Conservation (phyloP, 2,113 vertebrate genomes). For the Otus sunia region DNA sequence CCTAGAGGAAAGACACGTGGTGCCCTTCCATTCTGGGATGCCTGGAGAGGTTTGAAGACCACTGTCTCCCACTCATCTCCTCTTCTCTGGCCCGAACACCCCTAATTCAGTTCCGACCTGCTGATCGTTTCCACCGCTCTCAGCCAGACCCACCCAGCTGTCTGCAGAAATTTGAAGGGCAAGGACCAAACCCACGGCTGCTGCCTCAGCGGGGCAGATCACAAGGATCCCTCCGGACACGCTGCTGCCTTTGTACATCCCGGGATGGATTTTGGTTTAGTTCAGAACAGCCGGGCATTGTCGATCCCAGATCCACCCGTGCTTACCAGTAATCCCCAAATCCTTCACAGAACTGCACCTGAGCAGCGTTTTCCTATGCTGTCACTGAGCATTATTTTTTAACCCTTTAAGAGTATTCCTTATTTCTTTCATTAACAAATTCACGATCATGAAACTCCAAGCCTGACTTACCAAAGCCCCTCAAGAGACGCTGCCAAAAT, state of each 20-base stretch:
- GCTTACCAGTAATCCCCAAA: not conserved
- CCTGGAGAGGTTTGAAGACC: not conserved
- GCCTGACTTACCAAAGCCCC: not conserved
- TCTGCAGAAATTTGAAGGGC: fast-evolving
- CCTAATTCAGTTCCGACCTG: not conserved
- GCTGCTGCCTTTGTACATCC: not conserved
- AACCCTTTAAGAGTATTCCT: not conserved
- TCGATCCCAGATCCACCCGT: not conserved
- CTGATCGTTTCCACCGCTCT: not conserved
- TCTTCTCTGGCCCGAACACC: fast-evolving
- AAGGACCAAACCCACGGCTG: not conserved
- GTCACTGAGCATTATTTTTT: not conserved
- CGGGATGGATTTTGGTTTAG: fast-evolving
- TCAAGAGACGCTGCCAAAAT: not conserved
- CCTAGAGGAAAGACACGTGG: fast-evolving
- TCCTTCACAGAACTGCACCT: not conserved
- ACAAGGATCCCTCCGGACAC: not conserved
- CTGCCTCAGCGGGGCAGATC: not conserved
- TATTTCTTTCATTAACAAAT: not conserved
- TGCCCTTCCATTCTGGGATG: not conserved
- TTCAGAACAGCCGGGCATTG: fast-evolving
- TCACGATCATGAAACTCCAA: not conserved
- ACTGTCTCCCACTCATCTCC: not conserved
- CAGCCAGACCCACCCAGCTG: not conserved
- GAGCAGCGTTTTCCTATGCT: not conserved